Base-by-base conservation (phyloP, 2,113 vertebrate species). In the Pseudonaja textilis region DNA sequence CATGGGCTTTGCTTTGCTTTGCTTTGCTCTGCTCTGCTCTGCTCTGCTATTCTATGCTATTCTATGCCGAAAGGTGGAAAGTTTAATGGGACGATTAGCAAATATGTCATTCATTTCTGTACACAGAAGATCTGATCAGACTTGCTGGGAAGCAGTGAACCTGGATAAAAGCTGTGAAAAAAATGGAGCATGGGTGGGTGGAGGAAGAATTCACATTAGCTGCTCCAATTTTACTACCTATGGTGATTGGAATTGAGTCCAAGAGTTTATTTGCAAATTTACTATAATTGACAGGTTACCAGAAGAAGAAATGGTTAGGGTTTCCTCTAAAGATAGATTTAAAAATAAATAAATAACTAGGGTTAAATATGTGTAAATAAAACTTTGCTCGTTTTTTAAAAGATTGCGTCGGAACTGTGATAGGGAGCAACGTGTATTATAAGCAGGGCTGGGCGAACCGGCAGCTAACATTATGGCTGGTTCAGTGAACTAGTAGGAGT, bases 211-310 rank as follows among this genome's bases (percentile, higher is more conserved):
- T 92, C 89, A 89, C 95, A 42, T 96, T 95, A 95, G 95, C 94
- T 96, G 96, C 95, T 96, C 94, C 95, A 93, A 89, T 94, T 96
- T 95, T 95, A 90, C 96, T 94, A 89, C 94, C 94, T 96, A 91
- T 93, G 94, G 89, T 97, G 97, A 96, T 94, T 96, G 93, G 96
- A 97, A 97, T 97, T 94, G 95, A 96, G 93, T 97, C 95, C 94
- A 96, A 97, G 95, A 96, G 95, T 96, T 96, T 96, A 97, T 96
- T 96, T 97, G 96, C 96, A 97, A 95, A 96, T 96, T 95, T 96
- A 85, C 96, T 96, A 95, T 96, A 95, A 96, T 96, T 95, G 96
- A 97, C 96, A 96, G 95, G 93, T 96, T 96, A 95, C 97, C 95
- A 95, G 94, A 96, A 96, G 96, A 96, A 94, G 69, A 52, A 96